Evolutionary conservation across 2,113 vertebrate genomes (phyloP).

Genomic region (Mastomys coucha): DNA sequence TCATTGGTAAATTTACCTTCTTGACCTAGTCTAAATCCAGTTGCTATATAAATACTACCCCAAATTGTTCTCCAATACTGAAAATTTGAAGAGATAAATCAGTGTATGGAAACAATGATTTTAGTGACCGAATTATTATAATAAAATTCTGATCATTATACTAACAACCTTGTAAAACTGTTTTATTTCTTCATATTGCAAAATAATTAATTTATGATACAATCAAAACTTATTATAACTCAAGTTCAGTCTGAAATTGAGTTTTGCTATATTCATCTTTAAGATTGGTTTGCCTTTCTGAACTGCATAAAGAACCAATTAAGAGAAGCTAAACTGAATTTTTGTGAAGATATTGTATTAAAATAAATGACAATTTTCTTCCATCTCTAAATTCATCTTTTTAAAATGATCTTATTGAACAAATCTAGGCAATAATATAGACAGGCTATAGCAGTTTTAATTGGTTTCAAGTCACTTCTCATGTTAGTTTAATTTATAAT

Average conservation of each 20-base stretch:
- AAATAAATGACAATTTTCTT: constrained; percentile 3
- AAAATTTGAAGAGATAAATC: background rate
- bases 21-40: rapidly evolving
- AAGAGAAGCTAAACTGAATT: constrained; percentile 31
- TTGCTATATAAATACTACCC: background rate
- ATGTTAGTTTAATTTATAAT: constrained; percentile 25
- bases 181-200: background rate
- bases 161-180: background rate
- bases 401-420: background rate
- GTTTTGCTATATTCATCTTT: background rate
- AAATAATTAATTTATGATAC: constrained; percentile 33
- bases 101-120: background rate
- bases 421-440: background rate
- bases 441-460: background rate
- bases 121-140: background rate
- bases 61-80: background rate
- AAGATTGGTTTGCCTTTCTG: constrained; percentile 17
- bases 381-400: background rate
- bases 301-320: constrained; percentile 28
- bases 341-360: constrained; percentile 9
- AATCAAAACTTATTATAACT: constrained; percentile 23
- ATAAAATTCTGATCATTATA: background rate
- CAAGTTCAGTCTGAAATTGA: constrained; percentile 42
- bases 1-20: background rate
- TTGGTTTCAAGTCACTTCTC: constrained; percentile 28